Conservation (phyloP, 2,888 invertebrate species). For the Lochmaea crataegi region DNA sequence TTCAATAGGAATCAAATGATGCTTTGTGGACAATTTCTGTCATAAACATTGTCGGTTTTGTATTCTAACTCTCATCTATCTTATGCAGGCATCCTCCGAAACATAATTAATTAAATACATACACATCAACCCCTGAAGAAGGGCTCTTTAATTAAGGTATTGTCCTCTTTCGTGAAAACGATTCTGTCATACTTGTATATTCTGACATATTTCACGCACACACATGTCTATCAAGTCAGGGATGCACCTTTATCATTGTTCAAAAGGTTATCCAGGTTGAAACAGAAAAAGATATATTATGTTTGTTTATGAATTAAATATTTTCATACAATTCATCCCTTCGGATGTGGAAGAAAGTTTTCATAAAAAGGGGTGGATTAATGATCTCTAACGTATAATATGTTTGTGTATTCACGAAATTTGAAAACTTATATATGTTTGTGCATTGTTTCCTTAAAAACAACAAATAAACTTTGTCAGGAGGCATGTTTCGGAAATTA, state of each 20-base stretch:
- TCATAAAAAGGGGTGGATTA: neutral
- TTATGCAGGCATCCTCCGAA: neutral
- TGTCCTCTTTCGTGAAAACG: slow-evolving; percentile 1
- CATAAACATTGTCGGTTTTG: neutral
- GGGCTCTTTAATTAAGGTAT: slow-evolving; percentile 6
- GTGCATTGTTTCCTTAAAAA: too few species aligned
- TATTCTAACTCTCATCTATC: neutral
- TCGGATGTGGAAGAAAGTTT: neutral
- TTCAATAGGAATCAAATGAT: too few species aligned
- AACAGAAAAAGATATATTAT: neutral
- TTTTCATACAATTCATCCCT: neutral
- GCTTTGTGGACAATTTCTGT: neutral
- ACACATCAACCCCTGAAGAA: neutral
- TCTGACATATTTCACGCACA: slow-evolving; percentile 15
- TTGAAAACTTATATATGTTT: too few species aligned
- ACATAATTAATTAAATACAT: neutral
- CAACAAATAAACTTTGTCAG: too few species aligned
- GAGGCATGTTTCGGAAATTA: too few species aligned
- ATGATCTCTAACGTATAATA: too few species aligned
- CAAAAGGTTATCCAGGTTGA: neutral
- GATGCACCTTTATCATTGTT: neutral
- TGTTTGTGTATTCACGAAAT: too few species aligned
- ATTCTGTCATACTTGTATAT: slow-evolving; percentile 11
- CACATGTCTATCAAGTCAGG: slow-evolving; percentile 4
- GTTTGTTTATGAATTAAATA: neutral